Evolutionary conservation across 2,113 vertebrate genomes (phyloP).

Genomic region (Rhombomys opimus): DNA sequence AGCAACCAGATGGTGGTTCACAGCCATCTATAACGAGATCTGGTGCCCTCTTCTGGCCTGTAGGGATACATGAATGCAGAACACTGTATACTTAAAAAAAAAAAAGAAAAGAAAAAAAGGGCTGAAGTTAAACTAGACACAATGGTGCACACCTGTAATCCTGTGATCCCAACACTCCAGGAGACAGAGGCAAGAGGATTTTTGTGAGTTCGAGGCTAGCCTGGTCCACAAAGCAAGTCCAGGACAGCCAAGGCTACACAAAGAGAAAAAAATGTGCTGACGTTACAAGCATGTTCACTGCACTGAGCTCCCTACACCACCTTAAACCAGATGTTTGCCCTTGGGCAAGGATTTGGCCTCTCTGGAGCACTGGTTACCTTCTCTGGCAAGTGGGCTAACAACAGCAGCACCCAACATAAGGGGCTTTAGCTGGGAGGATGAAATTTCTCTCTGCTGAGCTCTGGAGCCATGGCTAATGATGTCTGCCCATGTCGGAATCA

Average conservation of each 20-base stretch:
- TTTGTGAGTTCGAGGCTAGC: no score
- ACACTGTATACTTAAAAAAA: no score
- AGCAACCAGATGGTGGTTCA: no score
- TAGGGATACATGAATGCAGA: no score
- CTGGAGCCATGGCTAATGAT: slow-evolving; percentile 2
- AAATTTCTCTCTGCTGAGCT: slow-evolving; percentile 11
- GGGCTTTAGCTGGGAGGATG: not conserved
- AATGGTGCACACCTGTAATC: no score
- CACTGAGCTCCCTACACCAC: not conserved
- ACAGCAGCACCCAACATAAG: not conserved
- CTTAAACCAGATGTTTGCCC: not conserved
- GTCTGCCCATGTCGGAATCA: slow-evolving; percentile 9
- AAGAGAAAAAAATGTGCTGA: not conserved
- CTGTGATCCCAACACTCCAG: no score
- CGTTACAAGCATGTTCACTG: not conserved
- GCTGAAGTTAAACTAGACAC: no score
- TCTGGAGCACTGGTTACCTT: slow-evolving; percentile 24
- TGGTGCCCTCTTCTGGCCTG: no score
- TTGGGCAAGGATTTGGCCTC: slow-evolving; percentile 28
- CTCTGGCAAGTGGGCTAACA: slow-evolving; percentile 9
- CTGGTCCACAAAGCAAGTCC: no score
- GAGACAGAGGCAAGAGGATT: not conserved
- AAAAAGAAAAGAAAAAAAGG: no score
- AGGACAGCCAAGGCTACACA: no score
- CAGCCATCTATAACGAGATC: no score